Evolutionary conservation across 2,888 invertebrate genomes (phyloP).

Genomic region (Stenotaenia linearis): DNA sequence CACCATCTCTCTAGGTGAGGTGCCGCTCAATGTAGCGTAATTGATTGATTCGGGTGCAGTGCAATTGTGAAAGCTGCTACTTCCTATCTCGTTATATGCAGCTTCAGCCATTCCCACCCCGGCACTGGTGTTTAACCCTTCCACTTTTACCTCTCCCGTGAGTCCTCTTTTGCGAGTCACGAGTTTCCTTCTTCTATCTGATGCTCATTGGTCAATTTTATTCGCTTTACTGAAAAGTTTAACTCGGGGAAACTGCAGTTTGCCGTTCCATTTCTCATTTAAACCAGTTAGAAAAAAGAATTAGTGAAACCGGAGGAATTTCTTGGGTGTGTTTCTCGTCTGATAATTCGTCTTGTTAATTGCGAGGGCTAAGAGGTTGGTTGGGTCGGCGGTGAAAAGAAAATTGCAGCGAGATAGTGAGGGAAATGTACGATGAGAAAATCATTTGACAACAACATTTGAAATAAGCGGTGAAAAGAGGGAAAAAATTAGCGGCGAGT

Average conservation of each 20-base stretch:
- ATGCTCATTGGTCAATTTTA: constrained; percentile 17
- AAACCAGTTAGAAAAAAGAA: background rate
- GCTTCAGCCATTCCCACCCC: constrained; percentile 8
- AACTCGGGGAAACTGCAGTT: background rate
- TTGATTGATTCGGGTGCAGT: constrained; percentile 8
- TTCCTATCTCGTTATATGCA: constrained; percentile 24
- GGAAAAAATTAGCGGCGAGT: background rate
- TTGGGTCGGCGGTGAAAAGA: background rate
- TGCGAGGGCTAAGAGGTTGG: background rate
- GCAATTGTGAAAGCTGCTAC: constrained; percentile 12
- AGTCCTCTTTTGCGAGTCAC: background rate
- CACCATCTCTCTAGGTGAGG: background rate
- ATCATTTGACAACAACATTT: background rate
- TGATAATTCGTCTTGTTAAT: background rate
- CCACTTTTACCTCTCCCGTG: background rate
- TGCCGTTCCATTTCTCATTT: background rate
- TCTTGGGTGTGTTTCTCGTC: background rate
- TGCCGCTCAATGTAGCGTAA: background rate
- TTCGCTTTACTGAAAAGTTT: background rate
- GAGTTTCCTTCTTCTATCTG: background rate
- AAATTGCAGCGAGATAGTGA: background rate
- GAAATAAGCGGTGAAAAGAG: background rate
- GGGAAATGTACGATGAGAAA: background rate
- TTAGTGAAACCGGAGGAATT: background rate
- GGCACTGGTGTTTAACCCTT: background rate